These are phyloP conservation scores for Scomber japonicus DNA, from an alignment of 2,113 vertebrate species.

Conservation along the genomic window DNA sequence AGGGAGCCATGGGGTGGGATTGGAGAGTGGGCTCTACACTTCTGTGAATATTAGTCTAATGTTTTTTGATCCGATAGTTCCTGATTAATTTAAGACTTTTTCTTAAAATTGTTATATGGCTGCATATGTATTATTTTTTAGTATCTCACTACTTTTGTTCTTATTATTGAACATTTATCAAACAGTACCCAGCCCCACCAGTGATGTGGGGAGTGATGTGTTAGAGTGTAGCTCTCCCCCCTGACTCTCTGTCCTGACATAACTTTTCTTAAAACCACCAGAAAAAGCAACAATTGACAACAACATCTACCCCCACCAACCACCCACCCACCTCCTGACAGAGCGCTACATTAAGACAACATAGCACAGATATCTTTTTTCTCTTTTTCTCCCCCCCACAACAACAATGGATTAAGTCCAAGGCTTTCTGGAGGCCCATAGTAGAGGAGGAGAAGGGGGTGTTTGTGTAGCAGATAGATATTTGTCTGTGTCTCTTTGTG, in stretches of 20 bases:
- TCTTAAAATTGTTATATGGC: too few species aligned
- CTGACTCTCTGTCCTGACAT: slow-evolving; percentile 16
- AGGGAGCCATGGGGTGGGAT: too few species aligned
- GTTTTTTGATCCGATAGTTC: too few species aligned
- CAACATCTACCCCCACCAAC: not conserved
- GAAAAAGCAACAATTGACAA: slow-evolving; percentile 21
- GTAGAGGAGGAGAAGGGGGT: slow-evolving; percentile 59
- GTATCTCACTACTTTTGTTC: not conserved
- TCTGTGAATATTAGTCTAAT: too few species aligned
- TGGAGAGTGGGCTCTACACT: too few species aligned
- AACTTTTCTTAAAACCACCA: slow-evolving; percentile 13
- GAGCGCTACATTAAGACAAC: slow-evolving; percentile 15
- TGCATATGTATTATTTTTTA: not conserved
- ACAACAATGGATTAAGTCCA: slow-evolving; percentile 56
- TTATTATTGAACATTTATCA: not conserved
- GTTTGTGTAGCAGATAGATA: slow-evolving; percentile 83
- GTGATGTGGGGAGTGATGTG: not conserved
- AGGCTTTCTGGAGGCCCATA: slow-evolving; percentile 56
- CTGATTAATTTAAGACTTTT: too few species aligned
- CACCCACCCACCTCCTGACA: not conserved
- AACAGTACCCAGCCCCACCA: not conserved
- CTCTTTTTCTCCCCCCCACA: not conserved
- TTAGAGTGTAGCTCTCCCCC: not conserved
- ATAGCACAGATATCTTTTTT: slow-evolving; percentile 23
- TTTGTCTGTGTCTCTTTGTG: slow-evolving; percentile 86